These are phyloP conservation scores for Troglohyphantes excavatus DNA, from an alignment of 2,888 invertebrate species.

Conservation along the genomic window DNA sequence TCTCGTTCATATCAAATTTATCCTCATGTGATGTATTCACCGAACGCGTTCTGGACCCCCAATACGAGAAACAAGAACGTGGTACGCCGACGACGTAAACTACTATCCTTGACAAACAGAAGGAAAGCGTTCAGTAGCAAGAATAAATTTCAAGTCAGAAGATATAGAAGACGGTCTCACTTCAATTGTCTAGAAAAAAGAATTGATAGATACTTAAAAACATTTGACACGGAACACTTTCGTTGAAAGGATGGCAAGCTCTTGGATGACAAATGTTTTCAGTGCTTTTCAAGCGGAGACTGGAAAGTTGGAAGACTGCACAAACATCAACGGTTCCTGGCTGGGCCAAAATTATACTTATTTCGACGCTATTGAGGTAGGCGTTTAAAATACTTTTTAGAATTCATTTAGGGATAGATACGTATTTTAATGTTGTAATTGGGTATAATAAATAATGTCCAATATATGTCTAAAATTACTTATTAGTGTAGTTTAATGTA, in stretches of 20 bases:
- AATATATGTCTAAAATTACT: background rate
- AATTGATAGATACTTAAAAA: constrained; percentile 51
- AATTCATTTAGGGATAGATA: too few relatives aligned
- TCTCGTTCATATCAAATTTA: constrained; percentile 58
- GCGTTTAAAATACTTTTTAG: background rate
- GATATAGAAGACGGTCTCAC: constrained; percentile 63
- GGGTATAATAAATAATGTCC: too few relatives aligned
- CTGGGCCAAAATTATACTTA: constrained; percentile 36
- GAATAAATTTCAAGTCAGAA: constrained; percentile 54
- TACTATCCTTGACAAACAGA: constrained; percentile 5
- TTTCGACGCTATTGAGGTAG: constrained; percentile 46
- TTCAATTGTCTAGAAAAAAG: constrained; percentile 6
- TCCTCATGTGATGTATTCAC: constrained; percentile 78
- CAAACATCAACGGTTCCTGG: constrained; percentile 21
- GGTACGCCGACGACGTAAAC: constrained; percentile 42
- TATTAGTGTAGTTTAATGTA: background rate
- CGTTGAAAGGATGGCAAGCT: constrained; percentile 54
- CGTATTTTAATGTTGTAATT: too few relatives aligned
- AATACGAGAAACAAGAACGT: constrained; percentile 51
- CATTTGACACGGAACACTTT: constrained; percentile 67
- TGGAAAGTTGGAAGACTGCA: constrained; percentile 19
- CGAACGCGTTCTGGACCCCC: constrained; percentile 67
- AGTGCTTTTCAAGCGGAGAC: constrained; percentile 16
- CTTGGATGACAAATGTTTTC: constrained; percentile 36
- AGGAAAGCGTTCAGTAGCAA: constrained; percentile 51